A percentile compares a stretch with the other conserved stretches of the same genome.
These are phyloP conservation scores for Scrobipalpa costella DNA, from an alignment of 2,888 invertebrate species.

Conservation along the genomic window DNA sequence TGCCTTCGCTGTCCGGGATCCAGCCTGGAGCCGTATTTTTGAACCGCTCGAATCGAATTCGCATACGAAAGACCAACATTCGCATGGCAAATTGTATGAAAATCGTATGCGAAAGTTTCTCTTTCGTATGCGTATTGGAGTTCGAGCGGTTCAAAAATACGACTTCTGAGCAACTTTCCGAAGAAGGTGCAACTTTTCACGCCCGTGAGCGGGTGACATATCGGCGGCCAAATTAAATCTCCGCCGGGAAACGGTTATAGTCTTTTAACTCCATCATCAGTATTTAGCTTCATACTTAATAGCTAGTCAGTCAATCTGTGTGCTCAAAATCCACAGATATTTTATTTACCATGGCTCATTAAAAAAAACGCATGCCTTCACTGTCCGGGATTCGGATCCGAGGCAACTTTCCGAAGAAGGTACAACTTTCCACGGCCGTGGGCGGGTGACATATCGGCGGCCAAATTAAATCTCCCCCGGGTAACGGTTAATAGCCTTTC, in stretches of 20 bases:
- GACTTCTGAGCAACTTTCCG: conserved; percentile 25
- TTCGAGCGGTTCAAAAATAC: too few species aligned
- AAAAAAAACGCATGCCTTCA: conserved; percentile 7
- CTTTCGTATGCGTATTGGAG: too few species aligned
- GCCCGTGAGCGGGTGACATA: conserved; percentile 20
- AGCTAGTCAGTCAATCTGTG: background rate
- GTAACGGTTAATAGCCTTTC: conserved; percentile 15
- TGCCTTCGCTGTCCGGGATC: background rate
- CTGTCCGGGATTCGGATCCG: background rate
- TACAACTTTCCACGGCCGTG: conserved; percentile 24
- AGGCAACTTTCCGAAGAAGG: conserved; percentile 26
- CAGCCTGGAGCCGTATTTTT: too few species aligned
- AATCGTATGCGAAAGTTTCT: too few species aligned
- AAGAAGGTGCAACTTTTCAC: conserved; percentile 25
- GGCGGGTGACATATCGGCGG: conserved; percentile 22
- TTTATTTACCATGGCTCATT: background rate
- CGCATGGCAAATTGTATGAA: too few species aligned
- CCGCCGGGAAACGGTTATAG: conserved; percentile 10
- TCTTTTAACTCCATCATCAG: background rate
- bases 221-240: conserved; percentile 24
- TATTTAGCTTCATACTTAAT: background rate
- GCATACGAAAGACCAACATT: too few species aligned
- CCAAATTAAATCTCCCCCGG: conserved; percentile 22
- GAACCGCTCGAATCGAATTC: too few species aligned
- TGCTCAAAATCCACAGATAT: background rate